Conservation (phyloP, 2,113 vertebrate genomes). For the Eonycteris spelaea region DNA sequence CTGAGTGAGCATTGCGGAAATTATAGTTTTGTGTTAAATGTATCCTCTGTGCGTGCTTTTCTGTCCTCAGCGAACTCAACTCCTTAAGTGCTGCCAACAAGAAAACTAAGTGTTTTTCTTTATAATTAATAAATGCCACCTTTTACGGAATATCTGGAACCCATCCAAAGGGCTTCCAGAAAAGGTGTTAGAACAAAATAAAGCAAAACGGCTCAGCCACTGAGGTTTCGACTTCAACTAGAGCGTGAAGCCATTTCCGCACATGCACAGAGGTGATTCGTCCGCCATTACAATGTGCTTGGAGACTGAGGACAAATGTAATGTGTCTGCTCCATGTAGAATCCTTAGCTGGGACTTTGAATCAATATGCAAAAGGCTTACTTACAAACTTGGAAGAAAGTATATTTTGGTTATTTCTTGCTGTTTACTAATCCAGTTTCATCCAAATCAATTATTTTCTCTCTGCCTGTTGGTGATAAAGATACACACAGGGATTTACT, state of each 20-base stretch:
- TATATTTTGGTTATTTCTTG: neutral
- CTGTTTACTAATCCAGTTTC: neutral
- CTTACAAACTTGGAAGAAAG: neutral
- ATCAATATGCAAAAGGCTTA: neutral
- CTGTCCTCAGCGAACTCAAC: neutral
- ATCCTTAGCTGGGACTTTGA: neutral
- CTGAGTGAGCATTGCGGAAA: neutral
- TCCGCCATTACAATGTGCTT: neutral
- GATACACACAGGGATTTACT: neutral
- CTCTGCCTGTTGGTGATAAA: neutral
- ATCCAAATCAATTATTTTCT: neutral
- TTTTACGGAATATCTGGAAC: neutral
- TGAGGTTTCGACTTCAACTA: neutral
- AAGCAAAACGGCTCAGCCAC: neutral
- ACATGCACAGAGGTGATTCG: no score
- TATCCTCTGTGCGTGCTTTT: neutral
- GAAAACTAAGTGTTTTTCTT: neutral
- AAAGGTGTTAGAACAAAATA: neutral
- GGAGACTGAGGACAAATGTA: neutral
- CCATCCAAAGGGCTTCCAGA: constrained; percentile 6
- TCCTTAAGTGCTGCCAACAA: constrained; percentile 39
- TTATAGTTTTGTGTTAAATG: constrained; percentile 44
- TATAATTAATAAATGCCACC: neutral
- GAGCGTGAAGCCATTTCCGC: neutral
- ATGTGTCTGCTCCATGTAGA: neutral